Percentiles rank a stretch among this genome's conserved stretches.
Conservation (phyloP, 2,113 vertebrate genomes). For the Megaceryle maxima region DNA sequence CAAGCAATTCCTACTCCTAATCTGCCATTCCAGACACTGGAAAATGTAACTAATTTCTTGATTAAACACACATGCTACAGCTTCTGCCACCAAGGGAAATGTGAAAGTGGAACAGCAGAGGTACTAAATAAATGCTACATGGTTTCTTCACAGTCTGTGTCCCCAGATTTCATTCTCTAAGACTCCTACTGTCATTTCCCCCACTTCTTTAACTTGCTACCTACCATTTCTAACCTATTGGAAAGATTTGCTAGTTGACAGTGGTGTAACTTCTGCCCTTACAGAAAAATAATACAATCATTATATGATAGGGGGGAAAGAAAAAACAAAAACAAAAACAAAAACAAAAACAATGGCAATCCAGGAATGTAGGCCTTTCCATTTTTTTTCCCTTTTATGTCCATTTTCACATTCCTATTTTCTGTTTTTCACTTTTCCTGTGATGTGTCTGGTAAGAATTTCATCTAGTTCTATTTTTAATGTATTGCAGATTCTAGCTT, state of each 20-base stretch:
- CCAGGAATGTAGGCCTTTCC: neutral
- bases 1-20: neutral
- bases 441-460: neutral
- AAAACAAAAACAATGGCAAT: neutral
- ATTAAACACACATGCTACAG: neutral
- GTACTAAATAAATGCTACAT: neutral
- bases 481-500: neutral
- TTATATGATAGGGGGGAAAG: neutral
- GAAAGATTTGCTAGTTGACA: neutral
- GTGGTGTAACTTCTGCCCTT: neutral
- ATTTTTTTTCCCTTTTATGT: neutral
- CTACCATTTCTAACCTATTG: neutral
- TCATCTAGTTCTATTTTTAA: neutral
- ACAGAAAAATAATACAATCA: neutral
- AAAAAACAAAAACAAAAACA: too few relatives aligned
- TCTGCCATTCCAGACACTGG: neutral
- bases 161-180: neutral
- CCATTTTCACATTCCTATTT: neutral
- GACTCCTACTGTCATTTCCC: neutral
- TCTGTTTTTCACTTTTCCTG: neutral
- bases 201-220: neutral
- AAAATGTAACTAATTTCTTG: neutral
- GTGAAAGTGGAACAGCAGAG: neutral
- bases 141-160: neutral
- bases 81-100: neutral